A percentile compares a stretch with the other conserved stretches of the same genome.
These are phyloP conservation scores for Drosophila aldrichi DNA, from an alignment of 2,888 invertebrate species.

Conservation along the genomic window DNA sequence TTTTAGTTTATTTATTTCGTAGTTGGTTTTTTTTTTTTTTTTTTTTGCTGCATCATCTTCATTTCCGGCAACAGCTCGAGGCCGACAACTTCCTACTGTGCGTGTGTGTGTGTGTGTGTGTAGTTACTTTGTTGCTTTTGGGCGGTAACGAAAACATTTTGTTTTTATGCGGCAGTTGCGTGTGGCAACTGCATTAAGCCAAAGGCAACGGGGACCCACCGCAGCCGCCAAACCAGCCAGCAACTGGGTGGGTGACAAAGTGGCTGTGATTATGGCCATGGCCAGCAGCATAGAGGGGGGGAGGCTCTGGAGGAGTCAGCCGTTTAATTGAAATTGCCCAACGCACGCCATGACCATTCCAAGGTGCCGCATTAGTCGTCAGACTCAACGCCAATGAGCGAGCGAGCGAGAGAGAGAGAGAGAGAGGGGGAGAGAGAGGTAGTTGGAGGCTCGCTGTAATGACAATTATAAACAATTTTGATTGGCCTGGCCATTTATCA, in stretches of 20 bases:
- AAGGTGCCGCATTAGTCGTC: conserved; percentile 80
- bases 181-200: conserved; percentile 76
- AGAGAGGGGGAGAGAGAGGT: not conserved
- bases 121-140: not conserved
- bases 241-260: conserved; percentile 78
- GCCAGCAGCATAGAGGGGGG: conserved; percentile 14
- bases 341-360: conserved; percentile 79
- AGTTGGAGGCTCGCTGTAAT: conserved; percentile 34
- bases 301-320: conserved; percentile 12
- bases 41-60: conserved; percentile 82
- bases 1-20: conserved; percentile 75
- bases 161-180: conserved; percentile 76
- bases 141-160: conserved; percentile 64
- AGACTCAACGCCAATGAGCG: conserved; percentile 58
- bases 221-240: conserved; percentile 26
- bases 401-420: not conserved
- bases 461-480: conserved; percentile 79
- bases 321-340: conserved; percentile 78
- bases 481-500: conserved; percentile 69
- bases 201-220: conserved; percentile 46
- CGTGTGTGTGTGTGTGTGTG: not conserved
- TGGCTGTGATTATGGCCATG: conserved; percentile 74
- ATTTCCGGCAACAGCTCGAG: conserved; percentile 76
- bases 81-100: conserved; percentile 63
- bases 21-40: conserved; percentile 23